Evolutionary conservation across 2,113 vertebrate species (phyloP).

Genomic region (Thalassoma bifasciatum): DNA sequence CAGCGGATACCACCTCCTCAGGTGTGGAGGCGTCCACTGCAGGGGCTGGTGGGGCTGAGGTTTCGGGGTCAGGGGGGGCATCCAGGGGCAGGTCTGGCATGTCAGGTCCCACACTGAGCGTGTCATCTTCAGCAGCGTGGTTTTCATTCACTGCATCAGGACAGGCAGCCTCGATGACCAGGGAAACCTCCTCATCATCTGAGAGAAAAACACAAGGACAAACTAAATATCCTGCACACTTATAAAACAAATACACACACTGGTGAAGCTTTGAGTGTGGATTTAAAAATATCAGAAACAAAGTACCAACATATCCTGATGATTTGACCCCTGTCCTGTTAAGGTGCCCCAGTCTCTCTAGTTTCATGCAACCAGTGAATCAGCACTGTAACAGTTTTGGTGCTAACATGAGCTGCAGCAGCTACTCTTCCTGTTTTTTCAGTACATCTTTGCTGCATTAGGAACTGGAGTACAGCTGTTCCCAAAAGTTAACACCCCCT

Average conservation of each 20-base stretch:
- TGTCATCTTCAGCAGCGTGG: constrained; percentile 70
- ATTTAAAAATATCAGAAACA: too few relatives aligned
- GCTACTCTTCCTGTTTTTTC: too few relatives aligned
- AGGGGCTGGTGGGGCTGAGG: background rate
- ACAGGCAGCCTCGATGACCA: constrained; percentile 86
- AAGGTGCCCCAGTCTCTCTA: too few relatives aligned
- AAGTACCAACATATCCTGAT: too few relatives aligned
- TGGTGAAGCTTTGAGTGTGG: too few relatives aligned
- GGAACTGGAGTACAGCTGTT: too few relatives aligned
- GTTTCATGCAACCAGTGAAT: too few relatives aligned
- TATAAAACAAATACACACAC: background rate
- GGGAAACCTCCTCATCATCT: constrained; percentile 96
- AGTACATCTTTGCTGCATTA: too few relatives aligned
- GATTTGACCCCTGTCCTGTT: too few relatives aligned
- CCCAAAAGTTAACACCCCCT: too few relatives aligned
- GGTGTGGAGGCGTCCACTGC: background rate
- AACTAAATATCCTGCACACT: background rate
- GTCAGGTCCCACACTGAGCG: constrained; percentile 77
- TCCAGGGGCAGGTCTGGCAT: constrained; percentile 82
- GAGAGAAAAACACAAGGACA: constrained; percentile 14
- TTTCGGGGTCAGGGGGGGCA: constrained; percentile 65
- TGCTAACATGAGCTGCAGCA: too few relatives aligned
- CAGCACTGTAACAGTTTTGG: too few relatives aligned
- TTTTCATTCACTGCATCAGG: constrained; percentile 66
- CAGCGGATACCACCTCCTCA: constrained; percentile 62